Base-by-base conservation (phyloP, 2,113 vertebrate genomes). In the Caloenas nicobarica region DNA sequence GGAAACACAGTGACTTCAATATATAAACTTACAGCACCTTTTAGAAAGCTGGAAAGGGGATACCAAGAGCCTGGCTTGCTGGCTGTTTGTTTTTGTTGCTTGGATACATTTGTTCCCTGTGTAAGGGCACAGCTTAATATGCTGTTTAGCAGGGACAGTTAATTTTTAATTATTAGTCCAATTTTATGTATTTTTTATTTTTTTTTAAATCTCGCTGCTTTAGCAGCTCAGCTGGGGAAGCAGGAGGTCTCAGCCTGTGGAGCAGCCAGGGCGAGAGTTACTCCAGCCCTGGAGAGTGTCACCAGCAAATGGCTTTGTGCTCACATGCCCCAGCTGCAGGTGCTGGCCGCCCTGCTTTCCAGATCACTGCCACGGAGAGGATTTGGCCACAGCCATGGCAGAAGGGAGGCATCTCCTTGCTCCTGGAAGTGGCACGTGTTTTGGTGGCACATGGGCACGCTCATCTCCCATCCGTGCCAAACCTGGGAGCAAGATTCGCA, bases 1-100 rank as follows among this genome's bases (percentile, higher is more conserved):
- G 54, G 77, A 80, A 95, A 86, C 62, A 82, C 81, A 68, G 31
- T 4, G 10, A 56, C 65, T 89, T 86, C 28, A 69, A 26, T 77
- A 26, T 77, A 71, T 51, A 84, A 91, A 71, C 64, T 91, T 44
- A 62, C 9, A 50, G 40, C 48, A 78, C 72, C 26, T 23, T 84
- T 66, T 50, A 81, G 62, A 90, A 66, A 95, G 34, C 50, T 90
- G 90, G 54, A 86, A 81, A 42, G 33, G 40, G 42, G 68, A 72
- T 81, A 71, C 26, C 57, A 68, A 71, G 53, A 61, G 54, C 57
- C 77, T 78, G 48, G 66, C 68, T 83, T 65, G 58, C 48, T n/a
- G 54, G 68, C 56, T 94, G 76, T 91, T 95, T 82, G 66, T 50
- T 94, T 93, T 46, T 71, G 86, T 86, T 93, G 92, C 92, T 58